phyloP scores from a whole-genome alignment of 2,797 vertebrate genomes.

The Galago senegalensis region DNA sequence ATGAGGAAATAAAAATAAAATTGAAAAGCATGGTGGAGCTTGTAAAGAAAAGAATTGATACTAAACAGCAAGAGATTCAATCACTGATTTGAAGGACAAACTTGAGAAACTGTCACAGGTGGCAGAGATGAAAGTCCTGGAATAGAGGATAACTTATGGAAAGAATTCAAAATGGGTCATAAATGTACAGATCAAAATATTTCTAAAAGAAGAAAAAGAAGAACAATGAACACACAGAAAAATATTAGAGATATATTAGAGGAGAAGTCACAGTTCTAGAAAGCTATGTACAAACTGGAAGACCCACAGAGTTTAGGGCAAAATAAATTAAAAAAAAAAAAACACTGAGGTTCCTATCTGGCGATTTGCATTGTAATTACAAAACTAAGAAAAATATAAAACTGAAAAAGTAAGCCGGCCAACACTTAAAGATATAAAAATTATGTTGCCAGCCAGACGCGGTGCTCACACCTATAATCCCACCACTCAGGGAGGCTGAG shows the following conservation, averaged over 20 bases:
- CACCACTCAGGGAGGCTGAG: too few relatives aligned
- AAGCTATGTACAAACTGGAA: neutral
- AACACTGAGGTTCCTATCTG: neutral
- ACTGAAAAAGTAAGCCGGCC: neutral
- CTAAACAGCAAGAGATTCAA: slow-evolving; percentile 25
- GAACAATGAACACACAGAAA: neutral
- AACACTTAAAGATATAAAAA: neutral
- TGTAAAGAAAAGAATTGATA: neutral
- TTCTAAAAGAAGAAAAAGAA: slow-evolving; percentile 33
- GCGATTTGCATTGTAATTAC: neutral
- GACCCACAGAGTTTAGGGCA: neutral
- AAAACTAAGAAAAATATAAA: slow-evolving; percentile 31
- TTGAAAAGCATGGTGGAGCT: neutral
- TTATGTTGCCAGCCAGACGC: neutral
- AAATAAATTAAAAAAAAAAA: neutral
- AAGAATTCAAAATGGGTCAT: neutral
- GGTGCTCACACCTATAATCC: too few relatives aligned
- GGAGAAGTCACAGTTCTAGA: neutral
- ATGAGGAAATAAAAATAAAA: slow-evolving; percentile 38
- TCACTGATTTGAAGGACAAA: slow-evolving; percentile 3
- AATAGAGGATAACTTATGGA: neutral
- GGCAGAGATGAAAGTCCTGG: neutral
- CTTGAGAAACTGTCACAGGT: neutral
- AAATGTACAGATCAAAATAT: neutral
- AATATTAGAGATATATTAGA: neutral